phyloP scores from a whole-genome alignment of 2,113 vertebrate genomes.

The Dascyllus trimaculatus region DNA sequence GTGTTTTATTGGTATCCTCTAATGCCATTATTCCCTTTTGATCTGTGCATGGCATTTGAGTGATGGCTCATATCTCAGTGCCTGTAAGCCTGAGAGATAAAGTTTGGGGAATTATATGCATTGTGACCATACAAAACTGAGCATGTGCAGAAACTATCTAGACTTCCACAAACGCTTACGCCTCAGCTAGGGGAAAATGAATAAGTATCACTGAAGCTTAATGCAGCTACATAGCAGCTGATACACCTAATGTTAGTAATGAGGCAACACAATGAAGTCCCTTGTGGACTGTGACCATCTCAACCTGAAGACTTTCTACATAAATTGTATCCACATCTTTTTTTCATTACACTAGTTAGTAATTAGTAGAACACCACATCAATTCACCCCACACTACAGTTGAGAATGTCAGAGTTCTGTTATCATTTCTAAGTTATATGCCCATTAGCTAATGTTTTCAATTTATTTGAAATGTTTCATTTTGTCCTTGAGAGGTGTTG shows the following conservation, averaged over 20 bases:
- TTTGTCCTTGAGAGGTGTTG: no score
- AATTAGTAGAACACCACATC: background rate
- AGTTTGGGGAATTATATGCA: constrained; percentile 21
- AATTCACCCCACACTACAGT: background rate
- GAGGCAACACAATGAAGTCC: background rate
- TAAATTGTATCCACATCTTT: background rate
- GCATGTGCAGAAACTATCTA: constrained; percentile 11
- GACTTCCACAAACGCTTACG: constrained; percentile 1
- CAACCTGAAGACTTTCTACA: no score
- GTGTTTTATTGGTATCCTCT: constrained; percentile 40
- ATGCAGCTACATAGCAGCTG: constrained; percentile 2
- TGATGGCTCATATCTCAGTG: constrained; percentile 48
- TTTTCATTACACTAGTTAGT: background rate
- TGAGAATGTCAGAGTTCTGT: background rate
- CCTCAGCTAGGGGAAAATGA: background rate
- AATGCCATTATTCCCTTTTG: constrained; percentile 58
- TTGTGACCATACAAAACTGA: constrained; percentile 37
- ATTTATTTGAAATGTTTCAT: background rate
- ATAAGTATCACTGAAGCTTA: background rate
- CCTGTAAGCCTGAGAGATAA: constrained; percentile 61
- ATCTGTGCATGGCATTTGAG: constrained; percentile 65
- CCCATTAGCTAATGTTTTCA: background rate
- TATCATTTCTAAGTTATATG: background rate
- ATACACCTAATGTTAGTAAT: background rate
- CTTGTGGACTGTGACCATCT: no score